Conservation (phyloP, 2,797 vertebrate genomes). For the Cirrhinus molitorella region DNA sequence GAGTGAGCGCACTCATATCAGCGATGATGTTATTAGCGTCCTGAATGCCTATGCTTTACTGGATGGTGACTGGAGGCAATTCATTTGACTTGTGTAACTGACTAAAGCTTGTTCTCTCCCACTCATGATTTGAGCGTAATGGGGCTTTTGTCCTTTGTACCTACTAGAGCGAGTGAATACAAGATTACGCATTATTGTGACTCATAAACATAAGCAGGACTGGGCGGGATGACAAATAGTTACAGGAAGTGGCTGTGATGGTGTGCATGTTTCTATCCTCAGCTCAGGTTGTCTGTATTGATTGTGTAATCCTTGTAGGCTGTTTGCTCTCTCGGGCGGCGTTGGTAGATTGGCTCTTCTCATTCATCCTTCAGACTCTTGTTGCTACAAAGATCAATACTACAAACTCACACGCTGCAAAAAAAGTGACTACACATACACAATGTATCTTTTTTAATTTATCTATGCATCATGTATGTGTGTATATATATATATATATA, state of each 20-base stretch:
- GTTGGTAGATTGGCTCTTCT: conserved; percentile 56
- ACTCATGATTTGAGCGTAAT: conserved; percentile 34
- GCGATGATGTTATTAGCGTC: conserved; percentile 19
- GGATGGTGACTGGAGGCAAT: conserved; percentile 13
- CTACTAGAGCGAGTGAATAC: conserved; percentile 32
- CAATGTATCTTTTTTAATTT: too few species aligned
- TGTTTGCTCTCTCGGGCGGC: conserved; percentile 27
- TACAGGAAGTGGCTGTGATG: conserved; percentile 6
- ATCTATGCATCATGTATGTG: too few species aligned
- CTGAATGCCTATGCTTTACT: background rate
- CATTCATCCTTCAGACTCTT: conserved; percentile 19
- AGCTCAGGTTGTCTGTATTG: conserved; percentile 67
- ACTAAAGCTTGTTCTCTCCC: conserved; percentile 29
- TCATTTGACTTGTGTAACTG: conserved; percentile 33
- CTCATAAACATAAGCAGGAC: conserved; percentile 5
- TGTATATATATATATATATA: too few species aligned
- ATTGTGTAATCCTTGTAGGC: conserved; percentile 56
- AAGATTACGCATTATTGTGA: conserved; percentile 21
- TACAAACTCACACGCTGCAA: conserved; percentile 11
- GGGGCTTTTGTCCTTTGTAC: conserved; percentile 34
- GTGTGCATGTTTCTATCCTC: conserved; percentile 43
- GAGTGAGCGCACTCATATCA: conserved; percentile 10
- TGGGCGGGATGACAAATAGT: background rate
- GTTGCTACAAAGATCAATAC: conserved; percentile 41
- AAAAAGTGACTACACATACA: conserved; percentile 1